Conservation (phyloP, 2,797 vertebrate genomes). For the Danio aesculapii region DNA sequence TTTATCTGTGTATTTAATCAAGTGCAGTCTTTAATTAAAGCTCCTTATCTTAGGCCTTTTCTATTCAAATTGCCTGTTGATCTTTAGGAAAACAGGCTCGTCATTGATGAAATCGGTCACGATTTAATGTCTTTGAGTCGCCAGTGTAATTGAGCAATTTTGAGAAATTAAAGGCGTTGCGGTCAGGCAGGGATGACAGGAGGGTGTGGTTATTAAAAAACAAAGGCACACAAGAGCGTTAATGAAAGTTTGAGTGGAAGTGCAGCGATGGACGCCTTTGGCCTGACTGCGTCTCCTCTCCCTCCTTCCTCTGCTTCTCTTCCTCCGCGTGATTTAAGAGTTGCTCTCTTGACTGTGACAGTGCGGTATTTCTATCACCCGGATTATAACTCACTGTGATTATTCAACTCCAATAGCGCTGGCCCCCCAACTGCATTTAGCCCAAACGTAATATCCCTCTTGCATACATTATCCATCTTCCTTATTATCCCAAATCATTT, state of each 20-base stretch:
- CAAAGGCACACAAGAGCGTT: conserved; percentile 55
- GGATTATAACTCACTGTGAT: conserved; percentile 93
- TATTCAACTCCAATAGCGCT: conserved; percentile 96
- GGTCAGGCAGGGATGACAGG: conserved; percentile 21
- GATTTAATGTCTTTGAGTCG: conserved; percentile 1
- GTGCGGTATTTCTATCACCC: conserved; percentile 96
- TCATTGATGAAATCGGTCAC: conserved; percentile 19
- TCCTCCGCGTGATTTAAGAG: conserved; percentile 90
- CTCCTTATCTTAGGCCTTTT: not conserved
- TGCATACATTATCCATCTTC: conserved; percentile 98
- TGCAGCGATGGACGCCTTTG: conserved; percentile 47
- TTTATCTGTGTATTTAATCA: conserved; percentile 6
- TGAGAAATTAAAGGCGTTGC: conserved; percentile 39
- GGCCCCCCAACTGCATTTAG: conserved; percentile 90
- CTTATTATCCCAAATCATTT: conserved; percentile 98
- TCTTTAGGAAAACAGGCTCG: conserved; percentile 34
- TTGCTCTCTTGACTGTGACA: conserved; percentile 93
- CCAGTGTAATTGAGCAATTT: conserved; percentile 20
- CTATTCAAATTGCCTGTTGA: conserved; percentile 37
- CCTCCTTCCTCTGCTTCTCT: conserved; percentile 46
- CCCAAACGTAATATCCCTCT: conserved; percentile 98
- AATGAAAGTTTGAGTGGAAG: conserved; percentile 64
- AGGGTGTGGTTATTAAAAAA: conserved; percentile 59
- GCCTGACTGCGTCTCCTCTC: conserved; percentile 49
- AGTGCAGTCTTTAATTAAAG: not conserved